phyloP scores from a whole-genome alignment of 2,797 vertebrate species.

The Rousettus madagascariensis region DNA sequence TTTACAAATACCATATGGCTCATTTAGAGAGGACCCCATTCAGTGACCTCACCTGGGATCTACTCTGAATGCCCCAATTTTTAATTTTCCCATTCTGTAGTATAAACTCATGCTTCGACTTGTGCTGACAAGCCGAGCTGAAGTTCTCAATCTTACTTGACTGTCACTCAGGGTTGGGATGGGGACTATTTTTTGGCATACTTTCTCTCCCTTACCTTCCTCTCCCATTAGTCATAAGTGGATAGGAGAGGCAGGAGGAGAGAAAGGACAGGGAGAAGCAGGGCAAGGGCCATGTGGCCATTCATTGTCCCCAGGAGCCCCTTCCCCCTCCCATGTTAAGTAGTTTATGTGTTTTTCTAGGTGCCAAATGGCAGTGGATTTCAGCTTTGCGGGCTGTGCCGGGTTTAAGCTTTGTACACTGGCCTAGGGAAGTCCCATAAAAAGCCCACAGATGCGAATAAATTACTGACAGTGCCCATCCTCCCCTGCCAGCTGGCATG shows the following conservation, averaged over 20 bases:
- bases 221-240: neutral
- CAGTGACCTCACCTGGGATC: neutral
- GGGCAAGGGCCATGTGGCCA: neutral
- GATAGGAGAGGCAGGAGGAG: neutral
- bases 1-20: conserved; percentile 36
- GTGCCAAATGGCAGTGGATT: neutral
- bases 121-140: neutral
- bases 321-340: neutral
- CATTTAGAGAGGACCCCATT: neutral
- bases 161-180: neutral
- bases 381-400: conserved; percentile 12
- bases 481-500: conserved; percentile 64
- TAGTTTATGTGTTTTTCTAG: neutral
- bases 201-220: neutral
- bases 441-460: conserved; percentile 47
- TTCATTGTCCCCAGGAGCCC: neutral
- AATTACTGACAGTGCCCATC: conserved; percentile 60
- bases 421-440: conserved; percentile 58
- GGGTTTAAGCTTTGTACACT: neutral
- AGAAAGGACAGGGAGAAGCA: neutral
- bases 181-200: neutral
- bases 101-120: neutral
- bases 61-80: neutral
- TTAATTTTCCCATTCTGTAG: neutral
- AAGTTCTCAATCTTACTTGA: neutral